These are phyloP conservation scores for Euleptes europaea DNA, from an alignment of 2,113 vertebrate species.

Conservation along the genomic window DNA sequence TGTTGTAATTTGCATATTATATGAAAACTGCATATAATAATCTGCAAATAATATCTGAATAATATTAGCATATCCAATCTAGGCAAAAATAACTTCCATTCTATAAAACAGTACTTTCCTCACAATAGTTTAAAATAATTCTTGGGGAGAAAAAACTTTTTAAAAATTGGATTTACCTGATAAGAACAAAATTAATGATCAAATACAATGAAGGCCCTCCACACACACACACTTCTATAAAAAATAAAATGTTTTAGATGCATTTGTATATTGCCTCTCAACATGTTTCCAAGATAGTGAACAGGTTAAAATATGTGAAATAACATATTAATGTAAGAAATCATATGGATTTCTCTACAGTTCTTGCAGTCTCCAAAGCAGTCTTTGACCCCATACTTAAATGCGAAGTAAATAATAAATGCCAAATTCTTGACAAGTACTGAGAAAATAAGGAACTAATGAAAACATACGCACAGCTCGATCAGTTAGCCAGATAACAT, in stretches of 20 bases:
- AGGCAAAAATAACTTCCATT: slow-evolving; percentile 64
- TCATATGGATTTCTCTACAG: no score
- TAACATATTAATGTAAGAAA: background rate
- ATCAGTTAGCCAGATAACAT: no score
- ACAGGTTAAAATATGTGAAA: background rate
- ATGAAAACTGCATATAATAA: slow-evolving; percentile 53
- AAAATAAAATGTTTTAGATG: no score
- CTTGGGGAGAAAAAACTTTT: slow-evolving; percentile 34
- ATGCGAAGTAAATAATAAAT: no score
- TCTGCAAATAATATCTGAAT: slow-evolving; percentile 66
- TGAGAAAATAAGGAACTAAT: no score
- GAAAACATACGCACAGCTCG: no score
- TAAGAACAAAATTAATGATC: background rate
- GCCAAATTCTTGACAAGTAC: no score
- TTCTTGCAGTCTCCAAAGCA: no score
- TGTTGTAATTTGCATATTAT: slow-evolving; percentile 60
- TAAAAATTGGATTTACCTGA: background rate
- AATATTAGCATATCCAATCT: slow-evolving; percentile 58
- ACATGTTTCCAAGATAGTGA: no score
- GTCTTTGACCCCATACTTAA: no score
- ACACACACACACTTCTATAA: background rate
- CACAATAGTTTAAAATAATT: slow-evolving; percentile 56
- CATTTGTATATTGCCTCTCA: no score
- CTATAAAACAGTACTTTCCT: slow-evolving; percentile 57
- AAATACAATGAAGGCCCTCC: background rate